These are phyloP conservation scores for Epinotia demarniana DNA, from an alignment of 2,888 invertebrate genomes.

Conservation along the genomic window DNA sequence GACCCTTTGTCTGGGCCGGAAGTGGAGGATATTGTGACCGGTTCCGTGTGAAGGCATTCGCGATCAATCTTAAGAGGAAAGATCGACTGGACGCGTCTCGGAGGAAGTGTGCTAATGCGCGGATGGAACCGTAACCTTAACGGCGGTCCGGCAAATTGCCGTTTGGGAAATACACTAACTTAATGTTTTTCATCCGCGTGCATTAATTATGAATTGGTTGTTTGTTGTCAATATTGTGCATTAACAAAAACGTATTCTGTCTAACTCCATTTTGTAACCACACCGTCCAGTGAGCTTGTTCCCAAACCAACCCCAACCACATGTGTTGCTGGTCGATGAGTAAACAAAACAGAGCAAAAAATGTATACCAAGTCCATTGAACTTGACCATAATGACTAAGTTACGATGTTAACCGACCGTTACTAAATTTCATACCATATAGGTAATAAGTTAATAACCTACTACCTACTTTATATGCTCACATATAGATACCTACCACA, in stretches of 20 bases:
- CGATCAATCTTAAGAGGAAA: conserved; percentile 69
- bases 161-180: conserved; percentile 53
- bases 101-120: conserved; percentile 74
- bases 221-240: neutral
- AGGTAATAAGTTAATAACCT: no score
- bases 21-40: conserved; percentile 70
- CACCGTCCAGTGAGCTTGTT: no score
- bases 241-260: neutral
- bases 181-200: neutral
- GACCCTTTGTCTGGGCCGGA: conserved; percentile 73
- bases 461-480: no score
- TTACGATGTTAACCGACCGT: no score
- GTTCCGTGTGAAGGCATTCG: conserved; percentile 63
- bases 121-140: conserved; percentile 58
- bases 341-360: no score
- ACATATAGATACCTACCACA: no score
- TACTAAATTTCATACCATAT: no score
- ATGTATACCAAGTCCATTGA: no score
- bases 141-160: conserved; percentile 36
- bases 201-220: neutral
- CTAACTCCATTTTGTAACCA: no score
- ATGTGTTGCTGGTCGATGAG: no score
- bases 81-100: conserved; percentile 60
- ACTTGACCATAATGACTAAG: no score
- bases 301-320: no score